A percentile compares a stretch with the other conserved stretches of the same genome.
These are phyloP conservation scores for Prinia subflava DNA, from an alignment of 2,113 vertebrate species.

Conservation along the genomic window DNA sequence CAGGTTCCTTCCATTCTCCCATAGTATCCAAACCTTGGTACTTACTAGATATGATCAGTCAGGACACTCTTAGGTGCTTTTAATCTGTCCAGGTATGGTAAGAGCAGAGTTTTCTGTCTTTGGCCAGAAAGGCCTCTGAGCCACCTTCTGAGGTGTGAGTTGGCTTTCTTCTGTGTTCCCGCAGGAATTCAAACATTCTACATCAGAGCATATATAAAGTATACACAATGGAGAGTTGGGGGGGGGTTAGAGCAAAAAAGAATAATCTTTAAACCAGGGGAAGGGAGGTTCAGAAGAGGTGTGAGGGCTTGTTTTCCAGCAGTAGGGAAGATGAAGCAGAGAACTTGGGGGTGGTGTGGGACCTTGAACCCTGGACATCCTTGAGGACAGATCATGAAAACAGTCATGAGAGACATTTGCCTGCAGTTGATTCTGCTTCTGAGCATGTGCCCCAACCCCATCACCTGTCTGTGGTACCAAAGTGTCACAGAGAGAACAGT, in stretches of 20 bases:
- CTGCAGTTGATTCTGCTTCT: background rate
- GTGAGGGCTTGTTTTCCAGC: background rate
- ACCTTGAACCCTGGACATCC: background rate
- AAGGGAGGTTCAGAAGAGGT: background rate
- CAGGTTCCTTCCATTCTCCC: background rate
- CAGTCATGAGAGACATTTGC: accelerated
- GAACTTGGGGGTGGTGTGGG: background rate
- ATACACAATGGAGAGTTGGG: accelerated
- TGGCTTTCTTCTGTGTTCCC: background rate
- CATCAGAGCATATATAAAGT: background rate
- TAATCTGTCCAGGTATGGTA: background rate
- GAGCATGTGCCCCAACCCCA: background rate
- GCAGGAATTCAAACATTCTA: background rate
- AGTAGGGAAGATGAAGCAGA: background rate
- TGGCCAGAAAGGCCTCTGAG: background rate
- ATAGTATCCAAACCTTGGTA: background rate
- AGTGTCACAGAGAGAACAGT: background rate
- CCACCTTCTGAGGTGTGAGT: background rate
- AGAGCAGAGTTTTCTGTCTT: background rate
- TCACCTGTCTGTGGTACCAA: background rate
- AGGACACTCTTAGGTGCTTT: background rate
- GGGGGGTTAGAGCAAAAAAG: background rate
- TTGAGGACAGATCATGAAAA: background rate
- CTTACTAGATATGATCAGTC: background rate
- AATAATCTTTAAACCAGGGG: background rate